phyloP scores from a whole-genome alignment of 2,113 vertebrate species.

The Salminus brasiliensis region DNA sequence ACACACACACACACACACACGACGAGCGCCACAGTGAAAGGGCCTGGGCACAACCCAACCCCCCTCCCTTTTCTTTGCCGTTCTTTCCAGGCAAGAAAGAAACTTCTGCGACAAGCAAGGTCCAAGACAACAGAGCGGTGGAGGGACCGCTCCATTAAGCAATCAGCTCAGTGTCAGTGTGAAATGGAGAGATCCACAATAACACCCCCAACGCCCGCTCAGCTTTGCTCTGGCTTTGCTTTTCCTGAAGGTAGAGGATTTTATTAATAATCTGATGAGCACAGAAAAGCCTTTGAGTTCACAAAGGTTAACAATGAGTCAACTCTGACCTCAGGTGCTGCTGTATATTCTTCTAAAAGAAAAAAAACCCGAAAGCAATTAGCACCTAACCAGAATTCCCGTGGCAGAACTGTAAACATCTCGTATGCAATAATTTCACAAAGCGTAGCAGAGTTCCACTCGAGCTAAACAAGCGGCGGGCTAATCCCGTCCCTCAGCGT shows the following conservation, averaged over 20 bases:
- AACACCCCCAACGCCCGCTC: not conserved
- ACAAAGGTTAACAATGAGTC: not conserved
- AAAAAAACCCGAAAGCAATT: not conserved
- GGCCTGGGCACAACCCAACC: slow-evolving; percentile 2
- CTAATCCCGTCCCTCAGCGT: slow-evolving; percentile 36
- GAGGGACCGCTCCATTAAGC: slow-evolving; percentile 4
- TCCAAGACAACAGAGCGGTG: not conserved
- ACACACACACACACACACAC: not conserved
- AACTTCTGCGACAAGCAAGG: slow-evolving; percentile 5
- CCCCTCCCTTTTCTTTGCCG: slow-evolving; percentile 8
- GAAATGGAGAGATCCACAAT: slow-evolving; percentile 20
- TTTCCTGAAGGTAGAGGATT: not conserved
- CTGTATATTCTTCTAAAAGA: not conserved
- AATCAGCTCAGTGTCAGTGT: slow-evolving; percentile 26
- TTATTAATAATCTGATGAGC: slow-evolving; percentile 19
- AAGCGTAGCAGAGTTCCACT: slow-evolving; percentile 11
- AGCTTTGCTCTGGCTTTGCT: not conserved
- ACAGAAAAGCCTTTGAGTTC: not conserved
- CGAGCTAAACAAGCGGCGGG: not conserved
- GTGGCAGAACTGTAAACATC: not conserved
- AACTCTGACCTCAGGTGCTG: not conserved
- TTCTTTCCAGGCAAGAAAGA: slow-evolving; percentile 27
- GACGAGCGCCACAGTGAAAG: slow-evolving; percentile 9
- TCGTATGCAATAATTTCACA: not conserved
- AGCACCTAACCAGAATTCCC: not conserved